Conservation (phyloP, 1,140 invertebrate species). For the Latrodectus geometricus region DNA sequence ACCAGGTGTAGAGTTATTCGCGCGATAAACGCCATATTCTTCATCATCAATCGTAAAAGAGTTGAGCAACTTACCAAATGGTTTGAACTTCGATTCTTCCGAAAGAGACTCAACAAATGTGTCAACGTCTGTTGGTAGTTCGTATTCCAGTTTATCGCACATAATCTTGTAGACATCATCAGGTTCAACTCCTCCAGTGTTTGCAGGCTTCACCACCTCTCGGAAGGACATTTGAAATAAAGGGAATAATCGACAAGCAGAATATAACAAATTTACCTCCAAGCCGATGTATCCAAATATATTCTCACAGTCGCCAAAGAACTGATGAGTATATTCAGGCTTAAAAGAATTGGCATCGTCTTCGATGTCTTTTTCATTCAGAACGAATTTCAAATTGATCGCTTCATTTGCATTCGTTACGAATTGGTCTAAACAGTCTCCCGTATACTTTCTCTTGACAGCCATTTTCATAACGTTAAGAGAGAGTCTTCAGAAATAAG, state of each 20-base stretch:
- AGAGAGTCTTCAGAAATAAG: neutral
- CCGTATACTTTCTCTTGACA: slow-evolving; percentile 37
- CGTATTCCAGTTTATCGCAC: slow-evolving; percentile 72
- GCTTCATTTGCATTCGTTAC: slow-evolving; percentile 62
- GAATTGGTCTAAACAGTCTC: slow-evolving; percentile 38
- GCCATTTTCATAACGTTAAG: slow-evolving; percentile 25
- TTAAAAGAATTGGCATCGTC: slow-evolving; percentile 79
- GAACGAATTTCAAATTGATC: slow-evolving; percentile 70
- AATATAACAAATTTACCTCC: slow-evolving; percentile 83
- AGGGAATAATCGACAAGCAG: slow-evolving; percentile 81
- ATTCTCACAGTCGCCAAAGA: slow-evolving; percentile 91
- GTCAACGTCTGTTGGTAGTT: slow-evolving; percentile 77
- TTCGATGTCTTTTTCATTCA: slow-evolving; percentile 77
- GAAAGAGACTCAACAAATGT: slow-evolving; percentile 76
- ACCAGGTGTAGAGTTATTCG: slow-evolving; percentile 77
- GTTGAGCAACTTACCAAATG: slow-evolving; percentile 78
- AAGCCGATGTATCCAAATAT: slow-evolving; percentile 94
- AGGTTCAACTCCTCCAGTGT: slow-evolving; percentile 71
- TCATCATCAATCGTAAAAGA: slow-evolving; percentile 70
- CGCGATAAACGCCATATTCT: slow-evolving; percentile 79
- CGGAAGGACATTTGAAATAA: slow-evolving; percentile 78
- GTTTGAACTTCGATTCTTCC: slow-evolving; percentile 80
- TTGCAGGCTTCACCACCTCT: slow-evolving; percentile 74
- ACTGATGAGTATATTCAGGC: slow-evolving; percentile 93
- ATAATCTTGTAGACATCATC: slow-evolving; percentile 84